Evolutionary conservation across 2,113 vertebrate genomes (phyloP).

Genomic region (Ahaetulla prasina): DNA sequence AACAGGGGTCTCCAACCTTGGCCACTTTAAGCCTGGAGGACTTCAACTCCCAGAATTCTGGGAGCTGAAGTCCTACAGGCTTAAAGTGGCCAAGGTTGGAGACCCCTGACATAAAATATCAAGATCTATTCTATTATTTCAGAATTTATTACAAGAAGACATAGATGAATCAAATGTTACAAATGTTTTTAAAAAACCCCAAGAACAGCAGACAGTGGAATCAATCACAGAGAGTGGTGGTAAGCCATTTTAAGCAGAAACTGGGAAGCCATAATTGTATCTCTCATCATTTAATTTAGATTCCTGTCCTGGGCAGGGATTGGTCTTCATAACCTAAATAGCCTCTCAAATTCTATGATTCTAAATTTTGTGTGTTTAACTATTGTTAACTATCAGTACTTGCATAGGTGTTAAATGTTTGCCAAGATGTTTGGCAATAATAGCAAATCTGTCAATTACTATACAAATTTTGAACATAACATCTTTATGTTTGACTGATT

Average conservation of each 20-base stretch:
- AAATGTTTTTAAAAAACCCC: neutral
- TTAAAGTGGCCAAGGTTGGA: too few relatives aligned
- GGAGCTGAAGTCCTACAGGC: too few relatives aligned
- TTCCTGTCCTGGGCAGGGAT: neutral
- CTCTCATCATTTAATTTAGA: neutral
- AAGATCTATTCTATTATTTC: neutral
- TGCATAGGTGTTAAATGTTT: neutral
- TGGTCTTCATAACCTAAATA: neutral
- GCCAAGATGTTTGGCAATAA: neutral
- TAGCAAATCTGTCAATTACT: neutral
- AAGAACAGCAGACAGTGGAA: neutral
- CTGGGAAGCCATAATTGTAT: neutral
- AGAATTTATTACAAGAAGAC: neutral
- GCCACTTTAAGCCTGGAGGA: too few relatives aligned
- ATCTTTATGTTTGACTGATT: neutral
- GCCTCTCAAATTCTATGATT: neutral
- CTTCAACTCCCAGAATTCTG: too few relatives aligned
- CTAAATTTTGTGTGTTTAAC: neutral
- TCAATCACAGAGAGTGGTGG: neutral
- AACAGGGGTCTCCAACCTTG: too few relatives aligned
- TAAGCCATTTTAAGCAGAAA: neutral
- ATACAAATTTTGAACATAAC: neutral
- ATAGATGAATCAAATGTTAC: neutral
- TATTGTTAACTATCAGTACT: neutral
- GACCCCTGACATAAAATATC: too few relatives aligned